A percentile compares a stretch with the other conserved stretches of the same genome.
phyloP scores from a whole-genome alignment of 2,888 invertebrate genomes.

The Omphaloscelis lunosa region DNA sequence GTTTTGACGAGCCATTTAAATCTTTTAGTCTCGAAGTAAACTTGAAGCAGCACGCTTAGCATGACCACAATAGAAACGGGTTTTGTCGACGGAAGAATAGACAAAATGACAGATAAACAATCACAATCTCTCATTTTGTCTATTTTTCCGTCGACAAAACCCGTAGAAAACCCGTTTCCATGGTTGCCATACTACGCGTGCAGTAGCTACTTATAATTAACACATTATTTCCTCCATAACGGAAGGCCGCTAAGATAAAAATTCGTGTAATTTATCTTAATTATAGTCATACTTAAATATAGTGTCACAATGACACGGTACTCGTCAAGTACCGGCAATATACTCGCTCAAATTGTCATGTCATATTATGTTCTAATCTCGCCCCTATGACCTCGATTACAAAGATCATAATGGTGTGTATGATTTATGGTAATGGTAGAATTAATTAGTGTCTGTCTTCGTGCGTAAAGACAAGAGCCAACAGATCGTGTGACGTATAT shows the following conservation, averaged over 20 bases:
- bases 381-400: slow-evolving; percentile 38
- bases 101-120: no score
- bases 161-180: no score
- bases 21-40: no score
- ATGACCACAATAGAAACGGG: no score
- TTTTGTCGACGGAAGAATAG: no score
- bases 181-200: no score
- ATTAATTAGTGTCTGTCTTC: slow-evolving; percentile 53
- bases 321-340: slow-evolving; percentile 37
- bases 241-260: slow-evolving; percentile 46
- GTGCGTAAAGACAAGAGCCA: slow-evolving; percentile 49
- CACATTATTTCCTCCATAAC: slow-evolving; percentile 20
- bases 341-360: slow-evolving; percentile 40
- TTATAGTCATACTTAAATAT: slow-evolving; percentile 41
- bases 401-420: slow-evolving; percentile 45
- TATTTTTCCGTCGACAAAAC: no score
- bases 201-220: neutral
- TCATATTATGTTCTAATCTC: slow-evolving; percentile 37
- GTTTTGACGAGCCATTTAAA: no score
- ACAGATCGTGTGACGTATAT: slow-evolving; percentile 64
- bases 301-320: slow-evolving; percentile 51
- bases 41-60: no score
- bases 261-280: slow-evolving; percentile 43
- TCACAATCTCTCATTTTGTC: no score
- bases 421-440: slow-evolving; percentile 40